Evolutionary conservation across 2,113 vertebrate species (phyloP).

Genomic region (Prionailurus viverrinus): DNA sequence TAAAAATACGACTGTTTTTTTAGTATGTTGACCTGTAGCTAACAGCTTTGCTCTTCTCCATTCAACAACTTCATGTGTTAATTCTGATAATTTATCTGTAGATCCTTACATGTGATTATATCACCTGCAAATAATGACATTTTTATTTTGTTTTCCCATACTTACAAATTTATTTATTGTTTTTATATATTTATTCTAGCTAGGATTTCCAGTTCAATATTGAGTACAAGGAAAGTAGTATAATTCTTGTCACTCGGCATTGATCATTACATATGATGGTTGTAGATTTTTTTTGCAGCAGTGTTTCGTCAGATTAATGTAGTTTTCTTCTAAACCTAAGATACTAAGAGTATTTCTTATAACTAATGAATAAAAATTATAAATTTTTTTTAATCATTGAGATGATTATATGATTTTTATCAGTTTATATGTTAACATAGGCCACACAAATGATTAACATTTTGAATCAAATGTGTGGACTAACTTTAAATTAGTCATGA

Average conservation of each 20-base stretch:
- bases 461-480: background rate
- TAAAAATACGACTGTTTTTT: background rate
- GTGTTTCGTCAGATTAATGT: background rate
- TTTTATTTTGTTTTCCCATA: background rate
- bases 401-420: background rate
- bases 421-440: background rate
- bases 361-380: background rate
- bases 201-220: background rate
- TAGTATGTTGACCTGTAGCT: background rate
- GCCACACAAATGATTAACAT: background rate
- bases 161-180: background rate
- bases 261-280: background rate
- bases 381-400: background rate
- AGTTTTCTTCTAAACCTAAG: background rate
- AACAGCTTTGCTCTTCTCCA: background rate
- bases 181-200: background rate
- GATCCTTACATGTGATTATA: background rate
- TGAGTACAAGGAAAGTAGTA: background rate
- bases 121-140: background rate
- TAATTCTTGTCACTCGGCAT: background rate
- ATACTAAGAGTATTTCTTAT: background rate
- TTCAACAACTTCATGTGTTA: background rate
- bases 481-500: background rate
- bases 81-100: background rate
- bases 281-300: background rate